Base-by-base conservation (phyloP, 2,888 invertebrate species). In the Perizoma flavofasciatum region DNA sequence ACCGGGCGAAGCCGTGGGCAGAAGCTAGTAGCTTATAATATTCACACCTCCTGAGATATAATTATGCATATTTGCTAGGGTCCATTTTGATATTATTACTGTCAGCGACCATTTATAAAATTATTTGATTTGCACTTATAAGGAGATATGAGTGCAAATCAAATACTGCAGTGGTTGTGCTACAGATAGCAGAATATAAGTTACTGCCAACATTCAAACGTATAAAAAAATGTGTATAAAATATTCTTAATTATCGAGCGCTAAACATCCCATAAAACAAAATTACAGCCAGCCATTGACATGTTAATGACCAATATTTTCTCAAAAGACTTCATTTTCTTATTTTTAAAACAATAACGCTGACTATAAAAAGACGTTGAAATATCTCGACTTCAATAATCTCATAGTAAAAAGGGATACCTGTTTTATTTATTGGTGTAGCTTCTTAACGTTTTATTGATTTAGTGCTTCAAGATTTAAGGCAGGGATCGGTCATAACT, bases 181-280 rank as follows among this genome's bases (percentile, higher is more conserved):
- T 51, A 56, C 39, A 32, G 37, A 35, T 44, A 46, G 8, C 33
- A 41, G 7, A 50, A 46, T 57, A 40, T 39, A 50, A 34, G 8
- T 49, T 10, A 33, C 11, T 40, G 39, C 22, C 32, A 39, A 32
- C 37, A 55, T 37, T 50, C 22, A 58, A 52, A 44, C 22, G 39
- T 47, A 48, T 48, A 10, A 9, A 56, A n/a, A 49, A 56, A 53
- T 61, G 22, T 54, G 48, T 51, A 68, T 71, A 61, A 74, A 69
- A 75, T 70, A 67, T 68, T 65, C 59, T 66, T 74, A 74, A 78
- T 79, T 75, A 75, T 59, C 65, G 52, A 49, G 53, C 59, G 70
- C 70, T 78, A 77, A 78, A 77, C 73, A 74, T 69, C 66, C 69
- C 72, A 73, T 77, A 78, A 79, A 81, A 66, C 66, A 73, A 72